These are phyloP conservation scores for Siniperca chuatsi DNA, from an alignment of 2,113 vertebrate species.

Conservation along the genomic window DNA sequence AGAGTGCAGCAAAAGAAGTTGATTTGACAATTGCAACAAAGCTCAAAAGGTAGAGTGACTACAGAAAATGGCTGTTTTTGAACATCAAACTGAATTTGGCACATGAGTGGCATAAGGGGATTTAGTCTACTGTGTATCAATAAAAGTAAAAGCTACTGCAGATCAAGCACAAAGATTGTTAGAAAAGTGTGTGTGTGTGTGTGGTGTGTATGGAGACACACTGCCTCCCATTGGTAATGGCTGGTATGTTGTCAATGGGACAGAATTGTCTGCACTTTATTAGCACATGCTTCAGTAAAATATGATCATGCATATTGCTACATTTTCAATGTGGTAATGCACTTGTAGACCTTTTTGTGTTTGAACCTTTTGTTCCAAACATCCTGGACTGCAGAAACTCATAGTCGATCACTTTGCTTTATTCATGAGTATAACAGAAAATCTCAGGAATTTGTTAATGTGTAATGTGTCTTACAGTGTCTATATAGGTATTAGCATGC, in stretches of 20 bases:
- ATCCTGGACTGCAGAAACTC: background rate
- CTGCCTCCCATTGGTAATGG: conserved; percentile 4
- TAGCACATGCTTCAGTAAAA: background rate
- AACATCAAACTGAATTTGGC: background rate
- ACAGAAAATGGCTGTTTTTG: background rate
- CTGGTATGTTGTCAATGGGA: background rate
- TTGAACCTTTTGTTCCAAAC: background rate
- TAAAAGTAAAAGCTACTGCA: background rate
- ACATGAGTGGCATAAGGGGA: background rate
- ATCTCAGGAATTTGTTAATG: background rate
- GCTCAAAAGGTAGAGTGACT: background rate
- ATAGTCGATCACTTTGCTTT: background rate
- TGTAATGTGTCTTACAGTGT: background rate
- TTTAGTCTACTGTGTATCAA: background rate
- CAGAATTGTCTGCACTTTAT: background rate
- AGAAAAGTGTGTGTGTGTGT: background rate
- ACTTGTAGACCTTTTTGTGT: background rate
- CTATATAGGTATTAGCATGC: background rate
- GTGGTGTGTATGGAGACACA: background rate
- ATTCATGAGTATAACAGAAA: background rate
- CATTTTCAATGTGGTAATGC: background rate
- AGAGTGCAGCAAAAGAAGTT: background rate
- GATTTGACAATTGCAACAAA: background rate
- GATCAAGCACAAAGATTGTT: background rate
- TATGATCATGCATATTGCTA: background rate